A percentile compares a stretch with the other conserved stretches of the same genome.
Conservation (phyloP, 92 coral and sea anemone species). For the Montipora capitata region DNA sequence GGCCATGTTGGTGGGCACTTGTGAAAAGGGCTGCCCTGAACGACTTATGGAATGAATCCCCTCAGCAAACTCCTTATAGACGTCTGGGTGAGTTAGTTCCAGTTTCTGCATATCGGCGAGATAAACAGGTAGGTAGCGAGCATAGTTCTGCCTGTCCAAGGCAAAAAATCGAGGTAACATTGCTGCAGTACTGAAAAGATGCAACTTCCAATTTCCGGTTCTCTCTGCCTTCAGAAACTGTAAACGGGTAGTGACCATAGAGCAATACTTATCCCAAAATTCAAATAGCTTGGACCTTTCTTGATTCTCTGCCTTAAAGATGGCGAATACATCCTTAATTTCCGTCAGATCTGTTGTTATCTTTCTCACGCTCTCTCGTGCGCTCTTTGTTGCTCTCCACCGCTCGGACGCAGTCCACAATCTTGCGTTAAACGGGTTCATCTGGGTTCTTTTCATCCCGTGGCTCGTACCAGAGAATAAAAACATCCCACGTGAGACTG, state of each 20-base stretch:
- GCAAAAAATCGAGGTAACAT: conserved; percentile 73
- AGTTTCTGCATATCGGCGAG: no score
- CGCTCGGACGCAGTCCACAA: no score
- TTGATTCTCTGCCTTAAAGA: conserved; percentile 37
- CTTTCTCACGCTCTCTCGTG: no score
- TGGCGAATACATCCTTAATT: conserved; percentile 23
- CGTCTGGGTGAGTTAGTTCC: no score
- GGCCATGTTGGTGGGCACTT: conserved; percentile 73
- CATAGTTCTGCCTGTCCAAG: conserved; percentile 78
- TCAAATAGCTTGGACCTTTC: conserved; percentile 63
- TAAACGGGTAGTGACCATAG: conserved; percentile 62
- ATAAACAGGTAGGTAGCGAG: conserved; percentile 77
- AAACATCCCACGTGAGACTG: conserved; percentile 76
- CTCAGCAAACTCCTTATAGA: no score
- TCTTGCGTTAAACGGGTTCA: conserved; percentile 25
- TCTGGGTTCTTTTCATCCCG: conserved; percentile 41
- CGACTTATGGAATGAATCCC: conserved; percentile 65
- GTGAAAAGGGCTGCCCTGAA: conserved; percentile 68
- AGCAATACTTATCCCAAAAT: conserved; percentile 75
- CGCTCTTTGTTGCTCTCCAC: no score
- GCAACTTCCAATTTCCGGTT: conserved; percentile 77
- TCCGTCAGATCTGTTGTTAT: no score
- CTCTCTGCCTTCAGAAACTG: conserved; percentile 81
- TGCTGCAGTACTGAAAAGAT: conserved; percentile 71
- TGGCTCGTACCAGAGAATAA: conserved; percentile 55